phyloP scores from a whole-genome alignment of 2,113 vertebrate genomes.

The Dasyprocta punctata region DNA sequence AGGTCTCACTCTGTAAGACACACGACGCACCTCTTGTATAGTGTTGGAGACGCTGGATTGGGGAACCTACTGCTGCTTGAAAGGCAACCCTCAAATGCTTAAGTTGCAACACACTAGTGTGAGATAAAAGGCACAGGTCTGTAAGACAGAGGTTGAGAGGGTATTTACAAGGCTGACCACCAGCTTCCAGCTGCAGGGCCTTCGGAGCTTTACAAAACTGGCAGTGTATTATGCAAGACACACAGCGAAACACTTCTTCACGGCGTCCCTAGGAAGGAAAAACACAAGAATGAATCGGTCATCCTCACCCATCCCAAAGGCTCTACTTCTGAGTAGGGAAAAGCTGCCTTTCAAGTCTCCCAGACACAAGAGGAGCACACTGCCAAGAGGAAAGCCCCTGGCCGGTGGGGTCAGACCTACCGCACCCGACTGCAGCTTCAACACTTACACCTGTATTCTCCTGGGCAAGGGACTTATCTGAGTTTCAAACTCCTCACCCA shows the following conservation, averaged over 20 bases:
- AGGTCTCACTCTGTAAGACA: neutral
- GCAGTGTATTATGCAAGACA: conserved; percentile 56
- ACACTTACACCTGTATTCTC: too few relatives aligned
- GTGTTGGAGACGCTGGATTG: neutral
- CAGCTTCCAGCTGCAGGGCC: neutral
- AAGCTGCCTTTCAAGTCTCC: neutral
- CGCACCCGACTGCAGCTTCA: rapidly evolving
- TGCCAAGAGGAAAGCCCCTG: neutral
- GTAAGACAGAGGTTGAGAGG: neutral
- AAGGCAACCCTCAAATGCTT: neutral
- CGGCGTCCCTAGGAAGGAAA: conserved; percentile 72
- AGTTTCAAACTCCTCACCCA: neutral
- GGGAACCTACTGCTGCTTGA: neutral
- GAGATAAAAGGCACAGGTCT: conserved; percentile 61
- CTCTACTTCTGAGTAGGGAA: neutral
- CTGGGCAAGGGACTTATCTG: neutral
- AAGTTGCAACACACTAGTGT: neutral
- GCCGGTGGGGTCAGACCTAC: neutral
- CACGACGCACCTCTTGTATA: neutral
- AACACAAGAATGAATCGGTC: neutral
- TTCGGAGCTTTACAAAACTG: neutral
- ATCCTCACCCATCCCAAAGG: neutral
- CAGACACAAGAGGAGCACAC: neutral
- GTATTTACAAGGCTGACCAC: neutral
- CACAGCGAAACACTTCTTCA: conserved; percentile 77